A percentile compares a stretch with the other conserved stretches of the same genome.
phyloP scores from a whole-genome alignment of 2,888 invertebrate species.

The Isotomurus palustris region DNA sequence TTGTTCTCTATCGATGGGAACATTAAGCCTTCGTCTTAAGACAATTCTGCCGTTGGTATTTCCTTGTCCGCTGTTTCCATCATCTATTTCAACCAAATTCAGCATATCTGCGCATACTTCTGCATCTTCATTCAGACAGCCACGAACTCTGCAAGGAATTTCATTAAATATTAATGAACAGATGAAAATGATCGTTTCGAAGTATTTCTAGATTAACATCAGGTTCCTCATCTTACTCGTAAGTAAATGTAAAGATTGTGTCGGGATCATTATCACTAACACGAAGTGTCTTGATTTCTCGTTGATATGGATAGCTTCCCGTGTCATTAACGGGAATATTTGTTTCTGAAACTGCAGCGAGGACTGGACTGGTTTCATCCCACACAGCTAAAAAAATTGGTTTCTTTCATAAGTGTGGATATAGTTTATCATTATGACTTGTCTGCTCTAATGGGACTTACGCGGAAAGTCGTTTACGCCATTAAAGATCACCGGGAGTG shows the following conservation, averaged over 20 bases:
- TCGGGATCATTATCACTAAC: slow-evolving; percentile 61
- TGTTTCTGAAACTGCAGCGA: slow-evolving; percentile 4
- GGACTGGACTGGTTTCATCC: slow-evolving; percentile 2
- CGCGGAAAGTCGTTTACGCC: slow-evolving; percentile 49
- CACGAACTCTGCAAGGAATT: background rate
- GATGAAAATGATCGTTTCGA: background rate
- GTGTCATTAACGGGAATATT: slow-evolving; percentile 5
- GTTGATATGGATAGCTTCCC: slow-evolving; percentile 11
- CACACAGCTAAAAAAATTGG: slow-evolving; percentile 7
- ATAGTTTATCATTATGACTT: background rate
- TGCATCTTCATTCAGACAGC: slow-evolving; percentile 56
- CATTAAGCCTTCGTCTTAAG: slow-evolving; percentile 5
- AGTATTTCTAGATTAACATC: background rate
- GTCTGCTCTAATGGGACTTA: background rate
- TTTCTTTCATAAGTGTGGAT: background rate
- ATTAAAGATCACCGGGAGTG: slow-evolving; percentile 31
- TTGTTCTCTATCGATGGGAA: slow-evolving; percentile 18
- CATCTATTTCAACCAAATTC: slow-evolving; percentile 15
- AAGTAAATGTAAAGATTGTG: slow-evolving; percentile 57
- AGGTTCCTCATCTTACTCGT: slow-evolving; percentile 56
- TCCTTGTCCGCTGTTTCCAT: background rate
- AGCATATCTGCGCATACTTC: slow-evolving; percentile 44
- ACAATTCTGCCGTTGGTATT: slow-evolving; percentile 10
- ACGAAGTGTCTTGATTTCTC: slow-evolving; percentile 49
- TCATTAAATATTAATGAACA: background rate